Evolutionary conservation across 2,113 vertebrate genomes (phyloP).

Genomic region (Cyprinus carpio): DNA sequence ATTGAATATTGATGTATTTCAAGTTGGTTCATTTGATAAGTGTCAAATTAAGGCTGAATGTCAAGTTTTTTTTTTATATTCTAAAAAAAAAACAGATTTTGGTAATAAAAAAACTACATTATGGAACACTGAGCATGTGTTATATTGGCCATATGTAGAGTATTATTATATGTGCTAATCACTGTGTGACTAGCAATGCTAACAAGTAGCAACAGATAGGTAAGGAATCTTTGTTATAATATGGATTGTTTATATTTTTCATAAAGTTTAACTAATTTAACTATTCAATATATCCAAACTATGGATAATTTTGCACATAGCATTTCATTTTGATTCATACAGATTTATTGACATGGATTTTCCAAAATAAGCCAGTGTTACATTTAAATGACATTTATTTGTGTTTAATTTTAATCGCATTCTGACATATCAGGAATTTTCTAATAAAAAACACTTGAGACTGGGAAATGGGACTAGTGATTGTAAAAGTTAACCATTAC

Average conservation of each 20-base stretch:
- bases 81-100: too few relatives aligned
- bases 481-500: background rate
- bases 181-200: constrained; percentile 1
- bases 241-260: background rate
- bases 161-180: background rate
- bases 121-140: background rate
- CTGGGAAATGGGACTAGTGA: background rate
- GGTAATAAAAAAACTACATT: too few relatives aligned
- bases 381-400: background rate
- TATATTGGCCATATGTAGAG: background rate
- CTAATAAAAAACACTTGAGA: background rate
- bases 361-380: background rate
- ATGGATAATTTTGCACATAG: background rate
- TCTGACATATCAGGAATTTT: background rate
- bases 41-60: too few relatives aligned
- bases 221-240: background rate
- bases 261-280: background rate
- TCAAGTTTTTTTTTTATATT: too few relatives aligned
- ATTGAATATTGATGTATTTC: too few relatives aligned
- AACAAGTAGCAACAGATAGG: background rate
- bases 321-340: background rate
- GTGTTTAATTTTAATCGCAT: background rate
- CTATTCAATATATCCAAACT: background rate
- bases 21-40: too few relatives aligned
- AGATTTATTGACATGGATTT: background rate